Evolutionary conservation across 2,797 vertebrate genomes (phyloP), one percentile per base, ranked within the genome.

Genomic region (Yasuhikotakia modesta): DNA sequence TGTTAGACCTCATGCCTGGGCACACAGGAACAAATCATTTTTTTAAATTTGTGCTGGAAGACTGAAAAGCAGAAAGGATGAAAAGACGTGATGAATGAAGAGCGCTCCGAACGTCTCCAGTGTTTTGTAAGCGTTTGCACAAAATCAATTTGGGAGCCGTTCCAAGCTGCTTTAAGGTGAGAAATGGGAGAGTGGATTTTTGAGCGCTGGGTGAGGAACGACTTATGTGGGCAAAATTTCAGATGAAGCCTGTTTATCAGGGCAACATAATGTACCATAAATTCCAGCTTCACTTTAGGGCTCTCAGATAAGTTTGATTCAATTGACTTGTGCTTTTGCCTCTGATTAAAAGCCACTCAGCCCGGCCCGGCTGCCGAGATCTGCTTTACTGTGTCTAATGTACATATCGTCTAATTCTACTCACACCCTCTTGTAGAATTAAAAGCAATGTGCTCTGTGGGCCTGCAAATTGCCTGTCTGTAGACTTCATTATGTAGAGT

Each of bases 291-390:
- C 86, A 85, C 80, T 89, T 88, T 84, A 78, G 73, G 78, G 80
- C 80, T 86, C 72, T 83, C 79, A 86, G 87, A 88, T 87, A 90
- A 88, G 78, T 89, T 90, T 89, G 87, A 88, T 90, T 85, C 86
- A 89, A 89, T 90, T 90, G 80, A 68, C 74, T 14, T 1, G 70
- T 79, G 81, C 85, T 87, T 89, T 87, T 79, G 85, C 73, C 70
- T 79, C 86, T 91, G 90, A 92, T 91, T 91, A 91, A 90, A 91
- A 90, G 87, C 81, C 86, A 87, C 88, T 90, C 83, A 86, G 82
- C 79, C 76, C 81, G 83, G 85, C 84, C 79, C 73, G 74, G 82
- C 83, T 82, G 78, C 27, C 35, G 60, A 53, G 60, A 71, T 63
- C 45, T 1, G 68, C 50, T 64, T 61, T 58, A 10, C 39, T 72